phyloP scores from a whole-genome alignment of 2,797 vertebrate genomes.

The Okamejei kenojei region DNA sequence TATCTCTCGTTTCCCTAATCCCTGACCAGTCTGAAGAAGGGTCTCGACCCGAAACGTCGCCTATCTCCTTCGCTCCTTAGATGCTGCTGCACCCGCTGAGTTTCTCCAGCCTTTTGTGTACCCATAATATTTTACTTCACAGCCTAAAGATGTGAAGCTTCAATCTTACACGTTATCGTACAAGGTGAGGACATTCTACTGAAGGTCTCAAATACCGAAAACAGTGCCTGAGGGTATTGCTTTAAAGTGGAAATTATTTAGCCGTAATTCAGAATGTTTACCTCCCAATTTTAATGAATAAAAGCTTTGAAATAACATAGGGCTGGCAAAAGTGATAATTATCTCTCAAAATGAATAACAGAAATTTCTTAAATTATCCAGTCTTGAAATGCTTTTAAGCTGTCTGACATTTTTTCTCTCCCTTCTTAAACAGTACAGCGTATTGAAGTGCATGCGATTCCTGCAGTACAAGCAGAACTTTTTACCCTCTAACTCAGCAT shows the following conservation, averaged over 20 bases:
- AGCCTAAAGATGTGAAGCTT: not conserved
- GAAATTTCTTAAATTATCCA: not conserved
- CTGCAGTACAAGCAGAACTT: constrained; percentile 55
- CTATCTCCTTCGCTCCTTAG: no score
- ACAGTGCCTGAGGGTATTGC: not conserved
- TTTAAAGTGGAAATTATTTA: not conserved
- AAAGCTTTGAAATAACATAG: constrained; percentile 3
- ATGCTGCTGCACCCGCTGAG: no score
- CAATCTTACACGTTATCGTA: not conserved
- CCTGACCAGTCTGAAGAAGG: no score
- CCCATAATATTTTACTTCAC: not conserved
- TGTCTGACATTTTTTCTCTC: constrained; percentile 46
- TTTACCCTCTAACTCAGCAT: constrained; percentile 62
- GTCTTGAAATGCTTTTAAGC: constrained; percentile 8
- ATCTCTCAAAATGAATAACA: not conserved
- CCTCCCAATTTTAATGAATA: not conserved
- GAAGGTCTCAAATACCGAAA: not conserved
- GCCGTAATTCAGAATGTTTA: not conserved
- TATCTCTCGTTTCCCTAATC: no score
- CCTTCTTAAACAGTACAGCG: constrained; percentile 47
- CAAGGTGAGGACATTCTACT: no score
- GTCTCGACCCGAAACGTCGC: no score
- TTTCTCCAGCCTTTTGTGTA: no score
- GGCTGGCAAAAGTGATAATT: not conserved
- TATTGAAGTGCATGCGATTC: constrained; percentile 56